Conservation (phyloP, 2,888 invertebrate genomes). For the Melanostoma scalare region DNA sequence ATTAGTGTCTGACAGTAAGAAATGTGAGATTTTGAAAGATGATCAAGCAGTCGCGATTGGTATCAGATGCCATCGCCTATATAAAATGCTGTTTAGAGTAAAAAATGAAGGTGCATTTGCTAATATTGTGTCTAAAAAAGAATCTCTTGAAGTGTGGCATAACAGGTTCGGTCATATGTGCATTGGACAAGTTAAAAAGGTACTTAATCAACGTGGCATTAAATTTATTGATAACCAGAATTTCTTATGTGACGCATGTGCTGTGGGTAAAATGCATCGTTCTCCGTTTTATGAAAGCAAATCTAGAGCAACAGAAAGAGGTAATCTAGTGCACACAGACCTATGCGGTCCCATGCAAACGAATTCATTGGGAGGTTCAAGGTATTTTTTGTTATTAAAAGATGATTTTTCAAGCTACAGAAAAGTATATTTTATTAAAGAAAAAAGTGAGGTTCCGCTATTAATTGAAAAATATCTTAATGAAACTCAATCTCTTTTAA, state of each 20-base stretch:
- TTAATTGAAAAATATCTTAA: conserved; percentile 3
- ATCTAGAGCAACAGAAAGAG: too few relatives aligned
- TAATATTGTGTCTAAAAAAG: conserved; percentile 7
- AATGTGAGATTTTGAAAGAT: conserved; percentile 8
- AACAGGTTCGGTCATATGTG: conserved; percentile 73
- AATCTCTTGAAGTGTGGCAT: conserved; percentile 72
- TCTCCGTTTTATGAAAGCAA: conserved; percentile 45
- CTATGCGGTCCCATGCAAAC: conserved; percentile 65
- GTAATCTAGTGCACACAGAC: too few relatives aligned
- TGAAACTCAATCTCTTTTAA: conserved; percentile 26
- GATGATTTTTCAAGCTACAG: conserved; percentile 72
- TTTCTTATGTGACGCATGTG: conserved; percentile 64
- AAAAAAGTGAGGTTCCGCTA: conserved; percentile 65
- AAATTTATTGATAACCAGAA: too few relatives aligned
- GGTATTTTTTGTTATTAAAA: conserved; percentile 70
- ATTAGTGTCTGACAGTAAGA: conserved; percentile 12
- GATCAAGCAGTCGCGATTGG: not conserved
- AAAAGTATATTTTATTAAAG: conserved; percentile 66
- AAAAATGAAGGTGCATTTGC: not conserved
- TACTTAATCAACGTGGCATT: too few relatives aligned
- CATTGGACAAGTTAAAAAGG: conserved; percentile 5
- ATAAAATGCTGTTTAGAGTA: conserved; percentile 7
- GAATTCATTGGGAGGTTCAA: conserved; percentile 63
- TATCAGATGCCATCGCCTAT: conserved; percentile 1
- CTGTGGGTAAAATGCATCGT: conserved; percentile 71